These are phyloP conservation scores for Sander vitreus DNA, from an alignment of 2,113 vertebrate species.

Conservation along the genomic window DNA sequence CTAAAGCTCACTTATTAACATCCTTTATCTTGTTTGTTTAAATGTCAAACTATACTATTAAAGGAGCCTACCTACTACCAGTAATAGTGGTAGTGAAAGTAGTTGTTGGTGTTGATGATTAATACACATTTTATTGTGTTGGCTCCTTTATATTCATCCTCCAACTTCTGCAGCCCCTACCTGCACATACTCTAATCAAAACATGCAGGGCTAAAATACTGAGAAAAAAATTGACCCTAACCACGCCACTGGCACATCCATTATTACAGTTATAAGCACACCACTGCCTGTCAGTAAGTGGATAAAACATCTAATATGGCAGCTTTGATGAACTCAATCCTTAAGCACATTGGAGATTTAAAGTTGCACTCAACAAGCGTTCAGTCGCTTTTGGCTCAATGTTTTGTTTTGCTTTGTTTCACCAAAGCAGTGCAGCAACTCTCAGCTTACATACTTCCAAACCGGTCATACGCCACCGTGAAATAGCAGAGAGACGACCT, in stretches of 20 bases:
- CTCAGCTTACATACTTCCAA: conserved; percentile 22
- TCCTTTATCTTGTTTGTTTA: background rate
- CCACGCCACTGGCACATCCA: background rate
- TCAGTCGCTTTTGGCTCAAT: conserved; percentile 22
- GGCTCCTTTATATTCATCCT: background rate
- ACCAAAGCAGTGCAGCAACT: conserved; percentile 12
- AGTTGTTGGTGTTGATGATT: background rate
- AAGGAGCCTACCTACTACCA: background rate
- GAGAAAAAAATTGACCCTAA: background rate
- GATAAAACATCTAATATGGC: conserved; percentile 25
- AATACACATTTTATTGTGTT: background rate
- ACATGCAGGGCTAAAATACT: conserved; percentile 5
- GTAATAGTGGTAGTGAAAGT: background rate
- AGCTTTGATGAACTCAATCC: conserved; percentile 29
- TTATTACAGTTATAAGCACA: conserved; percentile 4
- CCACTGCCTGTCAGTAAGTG: conserved; percentile 11
- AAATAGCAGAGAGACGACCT: conserved; percentile 23
- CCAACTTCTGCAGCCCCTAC: background rate
- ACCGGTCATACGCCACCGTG: conserved; percentile 14
- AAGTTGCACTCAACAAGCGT: conserved; percentile 5
- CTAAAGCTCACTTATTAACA: background rate
- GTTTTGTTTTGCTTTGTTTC: conserved; percentile 35
- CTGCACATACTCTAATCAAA: conserved; percentile 1
- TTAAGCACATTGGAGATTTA: conserved; percentile 6
- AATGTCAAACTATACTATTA: background rate